A percentile compares a stretch with the other conserved stretches of the same genome.
These are phyloP conservation scores for Melierax canorus DNA, from an alignment of 2,113 vertebrate species.

Conservation along the genomic window DNA sequence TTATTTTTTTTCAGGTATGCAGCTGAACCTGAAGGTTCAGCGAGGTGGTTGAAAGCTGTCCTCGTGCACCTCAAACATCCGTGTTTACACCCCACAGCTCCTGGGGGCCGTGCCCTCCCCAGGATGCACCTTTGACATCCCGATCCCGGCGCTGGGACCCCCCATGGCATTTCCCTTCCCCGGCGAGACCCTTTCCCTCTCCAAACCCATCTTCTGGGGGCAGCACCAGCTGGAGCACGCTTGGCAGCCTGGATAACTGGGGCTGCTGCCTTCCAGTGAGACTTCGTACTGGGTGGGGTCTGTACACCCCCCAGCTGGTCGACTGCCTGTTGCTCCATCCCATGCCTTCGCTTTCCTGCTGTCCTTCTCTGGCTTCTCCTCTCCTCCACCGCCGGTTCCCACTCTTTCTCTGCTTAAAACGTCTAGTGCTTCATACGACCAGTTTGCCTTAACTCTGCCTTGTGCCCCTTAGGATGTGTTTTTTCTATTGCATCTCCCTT, in stretches of 20 bases:
- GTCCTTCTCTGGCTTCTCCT: neutral
- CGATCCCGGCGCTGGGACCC: rapidly evolving
- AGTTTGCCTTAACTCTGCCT: neutral
- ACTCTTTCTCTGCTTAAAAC: neutral
- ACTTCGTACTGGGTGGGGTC: rapidly evolving
- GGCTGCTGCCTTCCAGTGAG: neutral
- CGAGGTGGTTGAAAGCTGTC: too few relatives aligned
- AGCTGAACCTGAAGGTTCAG: neutral
- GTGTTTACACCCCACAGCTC: rapidly evolving
- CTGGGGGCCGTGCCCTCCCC: neutral
- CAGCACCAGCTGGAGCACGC: neutral
- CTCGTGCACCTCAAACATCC: rapidly evolving
- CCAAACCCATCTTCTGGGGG: neutral
- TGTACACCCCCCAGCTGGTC: rapidly evolving
- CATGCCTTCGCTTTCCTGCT: neutral
- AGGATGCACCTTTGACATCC: rapidly evolving
- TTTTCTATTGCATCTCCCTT: neutral
- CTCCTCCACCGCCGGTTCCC: neutral
- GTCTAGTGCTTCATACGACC: rapidly evolving
- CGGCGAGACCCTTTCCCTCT: neutral
- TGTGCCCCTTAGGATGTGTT: neutral
- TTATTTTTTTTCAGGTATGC: neutral
- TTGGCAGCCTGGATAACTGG: rapidly evolving
- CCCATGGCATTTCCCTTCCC: neutral
- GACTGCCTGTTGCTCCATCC: rapidly evolving